Conservation (phyloP, 2,888 invertebrate species). For the Allophyes oxyacanthae region DNA sequence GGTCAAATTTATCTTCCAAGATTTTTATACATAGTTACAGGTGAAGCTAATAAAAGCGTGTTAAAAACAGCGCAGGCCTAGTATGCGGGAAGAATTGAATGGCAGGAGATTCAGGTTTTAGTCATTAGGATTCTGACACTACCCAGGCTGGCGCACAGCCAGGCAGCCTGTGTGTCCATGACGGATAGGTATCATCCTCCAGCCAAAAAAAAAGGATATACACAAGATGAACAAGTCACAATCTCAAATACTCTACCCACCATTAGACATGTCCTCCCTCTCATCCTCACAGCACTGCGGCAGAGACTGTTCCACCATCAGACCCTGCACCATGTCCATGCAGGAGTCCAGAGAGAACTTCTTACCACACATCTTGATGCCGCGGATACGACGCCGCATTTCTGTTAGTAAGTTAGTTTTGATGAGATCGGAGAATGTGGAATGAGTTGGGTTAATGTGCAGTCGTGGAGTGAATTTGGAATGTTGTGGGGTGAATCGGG, state of each 20-base stretch:
- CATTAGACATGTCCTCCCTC: conserved; percentile 81
- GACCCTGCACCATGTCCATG: conserved; percentile 95
- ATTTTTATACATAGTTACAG: too few relatives aligned
- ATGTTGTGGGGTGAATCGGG: not conserved
- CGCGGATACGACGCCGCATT: conserved; percentile 95
- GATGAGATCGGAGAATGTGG: not conserved
- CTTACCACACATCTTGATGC: conserved; percentile 96
- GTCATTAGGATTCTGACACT: too few relatives aligned
- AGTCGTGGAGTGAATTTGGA: not conserved
- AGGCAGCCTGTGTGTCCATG: too few relatives aligned
- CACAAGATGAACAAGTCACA: too few relatives aligned
- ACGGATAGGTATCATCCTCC: too few relatives aligned
- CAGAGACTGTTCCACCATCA: conserved; percentile 88
- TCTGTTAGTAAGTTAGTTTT: conserved; percentile 81
- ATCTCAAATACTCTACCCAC: conserved; percentile 65
- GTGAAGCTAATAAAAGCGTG: too few relatives aligned
- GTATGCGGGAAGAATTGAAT: too few relatives aligned
- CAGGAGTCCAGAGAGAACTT: conserved; percentile 97
- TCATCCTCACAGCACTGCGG: conserved; percentile 89
- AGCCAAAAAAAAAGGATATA: too few relatives aligned
- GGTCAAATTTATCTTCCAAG: too few relatives aligned
- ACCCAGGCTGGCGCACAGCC: too few relatives aligned
- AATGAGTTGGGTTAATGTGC: not conserved
- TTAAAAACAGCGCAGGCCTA: too few relatives aligned
- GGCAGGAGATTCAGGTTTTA: too few relatives aligned